phyloP scores from a whole-genome alignment of 2,888 invertebrate species.

The Thecocarcelia acutangulata region DNA sequence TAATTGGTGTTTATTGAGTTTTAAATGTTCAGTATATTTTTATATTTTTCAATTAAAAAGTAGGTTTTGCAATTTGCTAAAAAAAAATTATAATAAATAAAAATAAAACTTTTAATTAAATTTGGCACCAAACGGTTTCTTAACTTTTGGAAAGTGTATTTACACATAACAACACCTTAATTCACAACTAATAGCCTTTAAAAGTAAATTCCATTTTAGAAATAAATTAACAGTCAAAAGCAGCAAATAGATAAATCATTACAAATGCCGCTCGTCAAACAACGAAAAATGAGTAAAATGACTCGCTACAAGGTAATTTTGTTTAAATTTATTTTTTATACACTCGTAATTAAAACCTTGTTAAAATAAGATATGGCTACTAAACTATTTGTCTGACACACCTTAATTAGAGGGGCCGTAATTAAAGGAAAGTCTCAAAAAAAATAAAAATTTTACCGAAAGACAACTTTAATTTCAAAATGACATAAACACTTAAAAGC shows the following conservation, averaged over 20 bases:
- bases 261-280: slow-evolving; percentile 77
- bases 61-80: not conserved
- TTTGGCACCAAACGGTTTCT: slow-evolving; percentile 21
- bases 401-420: too few species aligned
- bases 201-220: not conserved
- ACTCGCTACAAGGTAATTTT: slow-evolving; percentile 77
- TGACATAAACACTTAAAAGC: too few species aligned
- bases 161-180: slow-evolving; percentile 15
- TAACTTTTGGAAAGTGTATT: slow-evolving; percentile 54
- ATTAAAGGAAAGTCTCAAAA: too few species aligned
- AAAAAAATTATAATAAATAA: too few species aligned
- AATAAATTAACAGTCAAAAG: not conserved
- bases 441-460: too few species aligned
- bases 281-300: slow-evolving; percentile 79
- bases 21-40: slow-evolving; percentile 1
- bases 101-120: not conserved
- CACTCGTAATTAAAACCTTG: too few species aligned
- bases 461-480: too few species aligned
- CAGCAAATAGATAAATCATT: slow-evolving; percentile 39
- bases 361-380: too few species aligned
- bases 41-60: slow-evolving; percentile 15
- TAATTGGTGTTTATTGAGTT: slow-evolving; percentile 9
- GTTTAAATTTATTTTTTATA: not conserved
- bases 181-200: not conserved
- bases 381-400: too few species aligned